Conservation (phyloP, 2,888 invertebrate species). For the Caenorhabditis becei region DNA sequence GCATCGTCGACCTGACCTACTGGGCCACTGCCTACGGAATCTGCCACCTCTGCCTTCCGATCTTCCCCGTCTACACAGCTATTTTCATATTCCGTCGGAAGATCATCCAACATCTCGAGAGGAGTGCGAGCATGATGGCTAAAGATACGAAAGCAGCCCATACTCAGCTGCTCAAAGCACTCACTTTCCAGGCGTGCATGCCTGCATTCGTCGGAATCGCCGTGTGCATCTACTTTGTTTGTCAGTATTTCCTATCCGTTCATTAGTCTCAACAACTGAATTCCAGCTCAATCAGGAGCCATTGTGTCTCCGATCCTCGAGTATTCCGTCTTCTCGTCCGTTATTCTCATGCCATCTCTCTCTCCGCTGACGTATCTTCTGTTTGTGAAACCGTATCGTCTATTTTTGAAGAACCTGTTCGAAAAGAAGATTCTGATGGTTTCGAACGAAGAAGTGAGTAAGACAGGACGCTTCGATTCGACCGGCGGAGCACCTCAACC, state of each 20-base stretch:
- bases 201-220: slow-evolving; percentile 22
- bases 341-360: slow-evolving; percentile 33
- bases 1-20: slow-evolving; percentile 21
- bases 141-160: slow-evolving; percentile 37
- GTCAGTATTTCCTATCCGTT: slow-evolving; percentile 9
- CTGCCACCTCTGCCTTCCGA: slow-evolving; percentile 24
- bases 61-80: slow-evolving; percentile 42
- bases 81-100: slow-evolving; percentile 48
- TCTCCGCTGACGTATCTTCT: slow-evolving; percentile 38
- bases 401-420: not conserved
- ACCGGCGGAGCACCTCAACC: not conserved
- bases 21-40: slow-evolving; percentile 13
- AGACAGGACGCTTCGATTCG: slow-evolving; percentile 3
- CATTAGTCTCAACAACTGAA: no score
- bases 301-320: slow-evolving; percentile 26
- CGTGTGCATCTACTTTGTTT: slow-evolving; percentile 15
- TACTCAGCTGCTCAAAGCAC: slow-evolving; percentile 31
- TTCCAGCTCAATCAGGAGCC: slow-evolving; percentile 30
- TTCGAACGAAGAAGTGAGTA: not conserved
- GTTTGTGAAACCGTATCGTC: slow-evolving; percentile 37
- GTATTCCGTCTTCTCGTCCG: slow-evolving; percentile 24
- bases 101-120: slow-evolving; percentile 24
- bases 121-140: slow-evolving; percentile 24
- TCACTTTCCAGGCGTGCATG: slow-evolving; percentile 37
- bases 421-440: not conserved